Evolutionary conservation across 2,888 invertebrate species (phyloP).

Genomic region (Ichneumoninae sp.): DNA sequence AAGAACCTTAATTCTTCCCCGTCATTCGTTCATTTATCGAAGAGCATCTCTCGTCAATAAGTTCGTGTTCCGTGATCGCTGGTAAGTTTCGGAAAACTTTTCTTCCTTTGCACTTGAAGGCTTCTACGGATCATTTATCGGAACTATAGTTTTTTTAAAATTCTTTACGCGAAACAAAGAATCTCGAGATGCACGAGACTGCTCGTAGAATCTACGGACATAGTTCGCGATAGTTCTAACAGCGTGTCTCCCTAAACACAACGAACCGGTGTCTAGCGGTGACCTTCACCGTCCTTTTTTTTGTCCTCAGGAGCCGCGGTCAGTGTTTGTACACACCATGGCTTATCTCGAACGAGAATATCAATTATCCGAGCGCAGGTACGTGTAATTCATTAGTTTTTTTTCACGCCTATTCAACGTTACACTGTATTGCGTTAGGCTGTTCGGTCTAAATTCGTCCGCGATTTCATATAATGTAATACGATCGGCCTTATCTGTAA

Average conservation of each 20-base stretch:
- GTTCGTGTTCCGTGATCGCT: background rate
- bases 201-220: background rate
- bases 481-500: background rate
- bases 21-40: background rate
- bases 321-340: slow-evolving; percentile 21
- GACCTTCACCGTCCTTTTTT: background rate
- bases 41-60: background rate
- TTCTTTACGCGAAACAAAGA: background rate
- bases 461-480: background rate
- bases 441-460: background rate
- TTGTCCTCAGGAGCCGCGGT: background rate
- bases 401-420: background rate
- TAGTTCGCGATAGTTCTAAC: background rate
- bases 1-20: background rate
- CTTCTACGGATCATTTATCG: background rate
- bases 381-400: background rate
- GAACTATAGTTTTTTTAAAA: background rate
- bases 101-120: background rate
- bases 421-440: background rate
- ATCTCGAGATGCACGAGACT: background rate
- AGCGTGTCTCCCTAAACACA: background rate
- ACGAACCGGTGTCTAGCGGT: background rate
- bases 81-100: background rate
- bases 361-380: slow-evolving; percentile 39
- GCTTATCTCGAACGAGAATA: slow-evolving; percentile 15